These are phyloP conservation scores for Intellagama lesueurii DNA, from an alignment of 2,797 vertebrate genomes.

Conservation along the genomic window DNA sequence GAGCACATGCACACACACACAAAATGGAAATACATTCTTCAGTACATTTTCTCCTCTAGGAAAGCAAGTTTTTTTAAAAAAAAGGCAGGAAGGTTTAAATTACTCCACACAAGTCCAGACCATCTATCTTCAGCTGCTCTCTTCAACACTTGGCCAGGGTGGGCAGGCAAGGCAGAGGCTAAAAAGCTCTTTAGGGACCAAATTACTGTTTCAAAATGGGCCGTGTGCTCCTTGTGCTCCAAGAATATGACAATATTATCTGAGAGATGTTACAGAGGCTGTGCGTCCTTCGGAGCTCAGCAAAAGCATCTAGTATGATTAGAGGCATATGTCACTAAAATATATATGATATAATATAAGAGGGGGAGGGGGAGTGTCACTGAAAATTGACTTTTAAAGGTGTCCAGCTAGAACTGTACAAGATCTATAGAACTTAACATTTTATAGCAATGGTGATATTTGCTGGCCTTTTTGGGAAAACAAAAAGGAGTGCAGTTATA, in stretches of 20 bases:
- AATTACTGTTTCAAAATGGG: constrained; percentile 81
- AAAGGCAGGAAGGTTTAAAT: constrained; percentile 75
- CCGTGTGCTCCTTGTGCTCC: constrained; percentile 77
- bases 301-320: constrained; percentile 76
- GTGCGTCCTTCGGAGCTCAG: constrained; percentile 73
- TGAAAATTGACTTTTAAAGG: constrained; percentile 68
- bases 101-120: constrained; percentile 78
- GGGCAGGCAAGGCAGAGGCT: constrained; percentile 77
- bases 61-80: constrained; percentile 51
- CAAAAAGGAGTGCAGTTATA: constrained; percentile 55
- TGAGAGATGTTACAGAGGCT: constrained; percentile 78
- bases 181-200: constrained; percentile 82
- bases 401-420: constrained; percentile 62
- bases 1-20: constrained; percentile 42
- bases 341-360: constrained; percentile 39
- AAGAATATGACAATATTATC: constrained; percentile 79
- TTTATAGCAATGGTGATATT: constrained; percentile 51
- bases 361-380: constrained; percentile 38
- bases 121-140: constrained; percentile 79
- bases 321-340: constrained; percentile 67
- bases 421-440: constrained; percentile 63
- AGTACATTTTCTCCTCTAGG: constrained; percentile 65
- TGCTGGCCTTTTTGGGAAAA: constrained; percentile 56
- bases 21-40: constrained; percentile 57
- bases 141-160: constrained; percentile 77